A percentile compares a stretch with the other conserved stretches of the same genome.
Evolutionary conservation across 2,888 invertebrate genomes (phyloP).

Genomic region (Ochlodes sylvanus): DNA sequence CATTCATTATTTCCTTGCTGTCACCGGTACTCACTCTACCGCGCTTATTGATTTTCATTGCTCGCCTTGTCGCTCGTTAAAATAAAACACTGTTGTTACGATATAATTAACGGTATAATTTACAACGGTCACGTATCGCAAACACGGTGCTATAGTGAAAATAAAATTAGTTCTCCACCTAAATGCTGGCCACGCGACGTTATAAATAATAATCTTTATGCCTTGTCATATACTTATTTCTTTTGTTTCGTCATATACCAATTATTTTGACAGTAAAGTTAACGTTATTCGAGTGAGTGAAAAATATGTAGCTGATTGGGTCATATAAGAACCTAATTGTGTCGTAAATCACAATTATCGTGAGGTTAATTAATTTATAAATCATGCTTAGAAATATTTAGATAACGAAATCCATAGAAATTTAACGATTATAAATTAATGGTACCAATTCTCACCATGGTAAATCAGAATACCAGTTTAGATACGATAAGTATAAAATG

Average conservation of each 20-base stretch:
- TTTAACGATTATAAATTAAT: no score
- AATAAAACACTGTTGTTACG: constrained; percentile 63
- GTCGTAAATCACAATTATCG: constrained; percentile 1
- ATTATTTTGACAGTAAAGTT: constrained; percentile 31
- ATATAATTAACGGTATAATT: constrained; percentile 76
- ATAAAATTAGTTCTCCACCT: constrained; percentile 62
- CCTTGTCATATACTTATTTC: constrained; percentile 37
- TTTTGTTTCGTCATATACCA: constrained; percentile 33
- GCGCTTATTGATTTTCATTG: constrained; percentile 59
- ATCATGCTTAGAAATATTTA: neutral
- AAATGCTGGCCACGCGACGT: constrained; percentile 67
- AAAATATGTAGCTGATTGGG: constrained; percentile 8
- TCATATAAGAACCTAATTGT: constrained; percentile 6
- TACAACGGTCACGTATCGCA: constrained; percentile 69
- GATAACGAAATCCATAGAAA: no score
- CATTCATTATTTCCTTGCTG: constrained; percentile 27
- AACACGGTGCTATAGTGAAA: constrained; percentile 76
- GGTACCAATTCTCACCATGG: neutral
- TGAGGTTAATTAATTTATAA: neutral
- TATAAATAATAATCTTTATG: constrained; percentile 71
- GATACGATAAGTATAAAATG: no score
- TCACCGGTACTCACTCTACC: constrained; percentile 21
- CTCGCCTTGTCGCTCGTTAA: constrained; percentile 63
- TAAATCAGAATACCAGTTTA: neutral
- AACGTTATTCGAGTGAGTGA: constrained; percentile 21